A percentile compares a stretch with the other conserved stretches of the same genome.
phyloP scores from a whole-genome alignment of 1,140 invertebrate genomes.

The Asobara japonica region DNA sequence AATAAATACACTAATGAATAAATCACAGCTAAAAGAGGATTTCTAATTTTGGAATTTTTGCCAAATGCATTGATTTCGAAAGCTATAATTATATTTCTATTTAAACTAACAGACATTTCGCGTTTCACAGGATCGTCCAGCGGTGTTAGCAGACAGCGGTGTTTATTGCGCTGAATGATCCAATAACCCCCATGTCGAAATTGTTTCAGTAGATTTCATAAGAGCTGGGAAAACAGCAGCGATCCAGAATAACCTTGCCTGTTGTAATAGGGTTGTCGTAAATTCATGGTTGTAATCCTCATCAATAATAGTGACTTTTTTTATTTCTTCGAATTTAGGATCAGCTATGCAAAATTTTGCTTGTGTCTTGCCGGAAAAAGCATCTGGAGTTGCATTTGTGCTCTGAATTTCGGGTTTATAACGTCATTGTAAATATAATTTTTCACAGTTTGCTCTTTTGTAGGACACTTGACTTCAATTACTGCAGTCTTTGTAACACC shows the following conservation, averaged over 20 bases:
- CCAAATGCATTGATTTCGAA: no score
- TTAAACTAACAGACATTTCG: no score
- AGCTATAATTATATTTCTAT: no score
- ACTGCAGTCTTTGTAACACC: constrained; percentile 42
- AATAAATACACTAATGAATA: no score
- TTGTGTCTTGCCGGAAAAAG: constrained; percentile 37
- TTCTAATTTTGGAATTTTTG: no score
- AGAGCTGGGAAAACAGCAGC: constrained; percentile 5
- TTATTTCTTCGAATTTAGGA: constrained; percentile 37
- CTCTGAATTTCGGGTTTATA: constrained; percentile 41
- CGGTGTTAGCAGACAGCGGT: no score
- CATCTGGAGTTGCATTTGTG: constrained; percentile 53
- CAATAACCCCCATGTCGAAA: no score
- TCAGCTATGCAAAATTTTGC: constrained; percentile 43
- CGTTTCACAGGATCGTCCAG: no score
- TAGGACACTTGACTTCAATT: constrained; percentile 54
- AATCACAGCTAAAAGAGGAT: no score
- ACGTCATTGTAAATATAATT: constrained; percentile 39
- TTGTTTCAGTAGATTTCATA: background rate
- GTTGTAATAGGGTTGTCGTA: constrained; percentile 5
- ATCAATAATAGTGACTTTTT: constrained; percentile 27
- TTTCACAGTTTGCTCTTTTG: constrained; percentile 29
- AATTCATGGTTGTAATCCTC: constrained; percentile 31
- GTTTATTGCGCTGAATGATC: no score
- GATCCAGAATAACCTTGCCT: constrained; percentile 26